These are phyloP conservation scores for Rhynchomys soricoides DNA, from an alignment of 2,113 vertebrate species.

Conservation along the genomic window DNA sequence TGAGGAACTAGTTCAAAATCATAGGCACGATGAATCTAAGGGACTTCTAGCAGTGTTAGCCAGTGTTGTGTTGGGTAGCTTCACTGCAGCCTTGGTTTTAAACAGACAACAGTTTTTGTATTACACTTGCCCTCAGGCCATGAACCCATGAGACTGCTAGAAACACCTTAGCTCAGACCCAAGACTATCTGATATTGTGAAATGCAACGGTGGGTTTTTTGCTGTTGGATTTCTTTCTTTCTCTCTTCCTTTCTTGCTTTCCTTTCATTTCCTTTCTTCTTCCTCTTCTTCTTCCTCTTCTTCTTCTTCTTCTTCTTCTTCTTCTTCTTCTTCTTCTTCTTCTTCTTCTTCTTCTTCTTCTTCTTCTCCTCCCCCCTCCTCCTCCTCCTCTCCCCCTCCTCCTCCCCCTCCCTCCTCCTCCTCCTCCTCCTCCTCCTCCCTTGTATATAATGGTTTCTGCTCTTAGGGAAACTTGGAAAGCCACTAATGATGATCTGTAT, in stretches of 20 bases:
- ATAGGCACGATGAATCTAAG: neutral
- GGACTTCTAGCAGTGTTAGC: neutral
- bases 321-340: too few species aligned
- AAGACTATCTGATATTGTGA: neutral
- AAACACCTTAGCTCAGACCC: neutral
- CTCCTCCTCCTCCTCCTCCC: neutral
- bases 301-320: too few species aligned
- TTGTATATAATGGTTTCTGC: neutral
- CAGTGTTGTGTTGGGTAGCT: neutral
- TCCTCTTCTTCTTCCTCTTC: too few species aligned
- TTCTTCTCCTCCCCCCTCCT: too few species aligned
- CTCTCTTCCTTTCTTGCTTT: too few species aligned
- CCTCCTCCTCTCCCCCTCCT: accelerated
- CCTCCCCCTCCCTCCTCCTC: too few species aligned
- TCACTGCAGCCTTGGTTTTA: neutral
- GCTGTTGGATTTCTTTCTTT: too few species aligned
- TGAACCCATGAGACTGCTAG: neutral
- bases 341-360: too few species aligned
- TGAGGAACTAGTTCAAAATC: neutral
- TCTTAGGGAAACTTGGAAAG: neutral
- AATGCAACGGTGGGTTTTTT: neutral
- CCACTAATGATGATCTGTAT: neutral
- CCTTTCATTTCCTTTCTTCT: too few species aligned
- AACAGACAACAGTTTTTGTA: neutral
- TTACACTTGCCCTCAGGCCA: neutral